Evolutionary conservation across 2,888 invertebrate species (phyloP).

Genomic region (Didymodactylos carnosus): DNA sequence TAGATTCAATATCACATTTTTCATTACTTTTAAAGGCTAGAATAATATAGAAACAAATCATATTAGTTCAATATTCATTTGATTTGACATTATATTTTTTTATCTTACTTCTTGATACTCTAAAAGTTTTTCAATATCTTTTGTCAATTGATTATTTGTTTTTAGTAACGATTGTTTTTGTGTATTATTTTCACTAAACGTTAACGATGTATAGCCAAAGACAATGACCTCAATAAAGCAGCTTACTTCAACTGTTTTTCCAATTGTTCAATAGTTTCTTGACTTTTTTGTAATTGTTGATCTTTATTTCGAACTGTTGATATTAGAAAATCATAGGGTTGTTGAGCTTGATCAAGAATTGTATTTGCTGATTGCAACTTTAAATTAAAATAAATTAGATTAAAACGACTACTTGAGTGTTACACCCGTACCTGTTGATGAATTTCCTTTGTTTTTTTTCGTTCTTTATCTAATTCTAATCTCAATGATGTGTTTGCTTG

Average conservation of each 20-base stretch:
- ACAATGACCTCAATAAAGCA: background rate
- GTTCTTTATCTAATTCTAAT: slow-evolving; percentile 25
- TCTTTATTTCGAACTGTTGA: slow-evolving; percentile 27
- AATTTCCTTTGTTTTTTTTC: slow-evolving; percentile 21
- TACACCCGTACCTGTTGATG: slow-evolving; percentile 22
- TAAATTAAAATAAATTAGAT: background rate
- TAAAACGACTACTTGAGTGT: background rate
- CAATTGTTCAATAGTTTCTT: slow-evolving; percentile 21
- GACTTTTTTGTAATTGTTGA: slow-evolving; percentile 22
- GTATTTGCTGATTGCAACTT: slow-evolving; percentile 25
- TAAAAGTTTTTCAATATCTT: slow-evolving; percentile 13
- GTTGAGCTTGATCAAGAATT: slow-evolving; percentile 27
- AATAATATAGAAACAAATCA: background rate
- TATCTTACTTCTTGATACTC: slow-evolving; percentile 7
- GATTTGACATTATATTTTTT: background rate
- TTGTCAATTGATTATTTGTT: slow-evolving; percentile 12
- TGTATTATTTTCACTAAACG: background rate
- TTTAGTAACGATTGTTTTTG: slow-evolving; percentile 2
- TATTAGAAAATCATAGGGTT: slow-evolving; percentile 32
- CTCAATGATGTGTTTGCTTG: slow-evolving; percentile 25
- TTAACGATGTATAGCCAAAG: background rate
- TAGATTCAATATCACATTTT: background rate
- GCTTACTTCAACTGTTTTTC: slow-evolving; percentile 23
- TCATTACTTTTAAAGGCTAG: background rate
- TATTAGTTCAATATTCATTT: no score